Conservation (phyloP, 2,888 invertebrate species). For the Phyto melanocephala region DNA sequence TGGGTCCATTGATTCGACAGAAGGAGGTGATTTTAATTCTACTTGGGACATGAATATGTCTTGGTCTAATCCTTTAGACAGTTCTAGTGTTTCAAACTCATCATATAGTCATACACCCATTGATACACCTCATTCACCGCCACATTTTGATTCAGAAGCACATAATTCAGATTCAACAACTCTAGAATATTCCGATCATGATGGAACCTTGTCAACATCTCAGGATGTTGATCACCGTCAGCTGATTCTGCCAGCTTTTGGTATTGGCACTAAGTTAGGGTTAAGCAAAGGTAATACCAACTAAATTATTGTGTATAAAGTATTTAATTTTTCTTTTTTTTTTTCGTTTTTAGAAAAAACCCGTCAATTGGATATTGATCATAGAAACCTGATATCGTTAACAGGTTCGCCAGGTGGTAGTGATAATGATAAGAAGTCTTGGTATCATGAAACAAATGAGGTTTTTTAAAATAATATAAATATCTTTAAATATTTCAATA, state of each 20-base stretch:
- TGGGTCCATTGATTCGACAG: slow-evolving; percentile 69
- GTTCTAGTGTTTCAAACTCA: slow-evolving; percentile 75
- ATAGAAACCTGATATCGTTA: slow-evolving; percentile 89
- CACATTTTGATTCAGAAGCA: slow-evolving; percentile 83
- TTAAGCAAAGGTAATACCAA: slow-evolving; percentile 69
- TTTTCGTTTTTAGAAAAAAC: slow-evolving; percentile 71
- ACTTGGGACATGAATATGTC: slow-evolving; percentile 80
- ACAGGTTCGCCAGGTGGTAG: slow-evolving; percentile 84
- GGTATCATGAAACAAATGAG: slow-evolving; percentile 62
- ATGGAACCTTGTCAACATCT: slow-evolving; percentile 74
- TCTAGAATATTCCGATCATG: slow-evolving; percentile 83
- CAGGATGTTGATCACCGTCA: slow-evolving; percentile 83
- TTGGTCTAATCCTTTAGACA: slow-evolving; percentile 75
- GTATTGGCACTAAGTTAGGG: slow-evolving; percentile 70
- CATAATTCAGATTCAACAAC: slow-evolving; percentile 78
- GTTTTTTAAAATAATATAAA: background rate
- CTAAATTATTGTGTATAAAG: too few species aligned
- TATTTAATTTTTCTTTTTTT: background rate
- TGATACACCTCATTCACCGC: slow-evolving; percentile 85
- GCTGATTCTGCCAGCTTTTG: slow-evolving; percentile 79
- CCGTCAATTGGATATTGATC: slow-evolving; percentile 85
- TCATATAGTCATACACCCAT: slow-evolving; percentile 69
- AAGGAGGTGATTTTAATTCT: slow-evolving; percentile 76
- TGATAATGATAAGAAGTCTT: slow-evolving; percentile 68
- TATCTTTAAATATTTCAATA: background rate